Evolutionary conservation across 2,797 vertebrate genomes (phyloP), one percentile per base, ranked within the genome.

Genomic region (Carcharodon carcharias): DNA sequence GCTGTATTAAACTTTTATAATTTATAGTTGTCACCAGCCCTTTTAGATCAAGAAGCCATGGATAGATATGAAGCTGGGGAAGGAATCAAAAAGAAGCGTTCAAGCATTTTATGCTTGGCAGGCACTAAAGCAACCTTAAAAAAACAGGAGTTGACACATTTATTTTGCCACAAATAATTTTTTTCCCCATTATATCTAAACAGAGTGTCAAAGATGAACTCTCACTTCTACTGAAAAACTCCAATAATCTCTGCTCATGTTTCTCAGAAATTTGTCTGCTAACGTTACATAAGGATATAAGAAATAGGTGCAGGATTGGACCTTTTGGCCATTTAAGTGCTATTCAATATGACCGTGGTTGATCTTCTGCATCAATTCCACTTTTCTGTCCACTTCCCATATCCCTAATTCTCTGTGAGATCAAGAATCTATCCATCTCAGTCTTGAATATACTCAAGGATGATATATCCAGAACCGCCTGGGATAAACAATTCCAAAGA

Each of bases 181-280:
- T 26, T 69, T 69, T 95, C 50, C 28, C 63, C 7, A 95, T 95
- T 95, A 95, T 69, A 50, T 69, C 40, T 69, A 40, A 94, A 94
- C 28, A 8, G 63, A 94, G 63, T 40, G 92, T 94, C 92, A 69
- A 31, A 95, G 40, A 65, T 95, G 63, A 95, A 95, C 26, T 69
- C 92, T 65, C 63, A 94, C 92, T 94, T 89, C 54, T 21, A 16
- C 45, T 87, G 85, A 54, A 87, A 87, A 87, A 54, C 85, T n/a
- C 85, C 28, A 87, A 87, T 87, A 87, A 87, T 21, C 85, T 87
- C 87, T 89, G 58, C 87, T 89, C 87, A 89, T 35, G 12, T 89
- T 89, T 89, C 87, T 14, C 56, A 58, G 87, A 58, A 89, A 58
- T 89, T 35, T 89, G 54, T 89, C n/a, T 58, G 28, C 87, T 88